phyloP scores from a whole-genome alignment of 1,140 invertebrate species.

The Eulimnadia texana region DNA sequence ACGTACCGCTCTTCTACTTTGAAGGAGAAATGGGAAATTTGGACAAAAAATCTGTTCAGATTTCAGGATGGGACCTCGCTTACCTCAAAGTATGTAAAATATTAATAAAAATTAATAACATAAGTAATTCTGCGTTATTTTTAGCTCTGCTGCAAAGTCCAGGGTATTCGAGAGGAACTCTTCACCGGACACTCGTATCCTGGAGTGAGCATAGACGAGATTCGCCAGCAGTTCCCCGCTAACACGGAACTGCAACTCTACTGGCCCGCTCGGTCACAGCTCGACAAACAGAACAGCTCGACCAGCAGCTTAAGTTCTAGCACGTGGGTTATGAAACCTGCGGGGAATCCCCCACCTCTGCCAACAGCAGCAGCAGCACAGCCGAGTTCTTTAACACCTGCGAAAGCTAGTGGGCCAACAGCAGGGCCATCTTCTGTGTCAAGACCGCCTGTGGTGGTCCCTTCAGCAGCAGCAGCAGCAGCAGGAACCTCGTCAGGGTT shows the following conservation, averaged over 20 bases:
- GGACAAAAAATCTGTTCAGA: constrained; percentile 62
- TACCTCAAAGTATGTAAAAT: constrained; percentile 48
- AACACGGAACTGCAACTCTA: constrained; percentile 78
- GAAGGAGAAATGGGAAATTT: constrained; percentile 81
- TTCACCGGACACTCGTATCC: constrained; percentile 77
- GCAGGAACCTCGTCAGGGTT: constrained; percentile 12
- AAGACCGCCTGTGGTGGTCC: not conserved
- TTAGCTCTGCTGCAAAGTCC: constrained; percentile 77
- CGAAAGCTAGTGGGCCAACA: constrained; percentile 16
- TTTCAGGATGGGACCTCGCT: constrained; percentile 73
- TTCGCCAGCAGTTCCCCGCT: constrained; percentile 76
- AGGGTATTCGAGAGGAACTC: constrained; percentile 76
- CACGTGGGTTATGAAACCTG: constrained; percentile 23
- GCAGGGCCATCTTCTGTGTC: not conserved
- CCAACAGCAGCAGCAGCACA: constrained; percentile 16
- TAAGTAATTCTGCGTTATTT: not conserved
- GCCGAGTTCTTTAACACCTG: constrained; percentile 15
- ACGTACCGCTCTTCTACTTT: constrained; percentile 86
- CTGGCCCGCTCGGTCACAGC: constrained; percentile 49
- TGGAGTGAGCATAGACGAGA: constrained; percentile 74
- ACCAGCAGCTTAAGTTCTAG: constrained; percentile 20
- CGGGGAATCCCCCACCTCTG: constrained; percentile 16
- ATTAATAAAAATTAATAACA: not conserved
- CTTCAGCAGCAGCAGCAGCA: not conserved
- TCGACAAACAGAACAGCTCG: constrained; percentile 19